Evolutionary conservation across 2,113 vertebrate genomes (phyloP), one percentile per base, ranked within the genome.

Genomic region (Narcine bancroftii): DNA sequence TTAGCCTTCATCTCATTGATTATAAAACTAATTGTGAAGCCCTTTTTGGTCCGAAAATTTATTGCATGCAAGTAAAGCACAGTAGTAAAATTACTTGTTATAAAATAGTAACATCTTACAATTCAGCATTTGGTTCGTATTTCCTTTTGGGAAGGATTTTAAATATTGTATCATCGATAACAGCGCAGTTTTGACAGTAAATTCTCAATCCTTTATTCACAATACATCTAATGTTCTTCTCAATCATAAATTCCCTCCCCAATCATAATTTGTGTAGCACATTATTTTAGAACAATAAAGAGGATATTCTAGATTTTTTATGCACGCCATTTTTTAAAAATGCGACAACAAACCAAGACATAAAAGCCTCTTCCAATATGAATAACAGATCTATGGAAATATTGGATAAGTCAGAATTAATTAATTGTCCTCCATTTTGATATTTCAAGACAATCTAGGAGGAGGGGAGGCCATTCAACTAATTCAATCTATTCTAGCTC

Each of bases 11-110:
- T 65, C 60, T 42, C 63, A 66, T 6, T 42, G n/a, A 89, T 6
- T 65, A 24, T 19, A 36, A 42, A 60, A 29, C 85, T 89, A 89
- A 89, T 89, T 89, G 56, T 66, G 85, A 89, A 65, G 36, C 60
- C 19, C 56, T 89, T 65, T 65, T 65, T 36, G 24, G 36, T 39
- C 9, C 39, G 65, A 33, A 89, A 89, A 89, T 53, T 89, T 89
- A 63, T 36, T 89, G 19, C 56, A 65, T 39, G n/a, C 15, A 24
- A 9, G 39, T 63, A 89, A 89, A 63, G 33, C 79, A 29, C 79
- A 33, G 1, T 79, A 24, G 6, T 83, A 13, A 83, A 83, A 33
- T 53, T 33, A 29, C 5, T 50, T 50, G 45, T 13, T 50, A 29
- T 81, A 81, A 87, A 87, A 85, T 11, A 75, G 24, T 33, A 17